Conservation (phyloP, 1,140 invertebrate species). For the Drosophila navojoa region DNA sequence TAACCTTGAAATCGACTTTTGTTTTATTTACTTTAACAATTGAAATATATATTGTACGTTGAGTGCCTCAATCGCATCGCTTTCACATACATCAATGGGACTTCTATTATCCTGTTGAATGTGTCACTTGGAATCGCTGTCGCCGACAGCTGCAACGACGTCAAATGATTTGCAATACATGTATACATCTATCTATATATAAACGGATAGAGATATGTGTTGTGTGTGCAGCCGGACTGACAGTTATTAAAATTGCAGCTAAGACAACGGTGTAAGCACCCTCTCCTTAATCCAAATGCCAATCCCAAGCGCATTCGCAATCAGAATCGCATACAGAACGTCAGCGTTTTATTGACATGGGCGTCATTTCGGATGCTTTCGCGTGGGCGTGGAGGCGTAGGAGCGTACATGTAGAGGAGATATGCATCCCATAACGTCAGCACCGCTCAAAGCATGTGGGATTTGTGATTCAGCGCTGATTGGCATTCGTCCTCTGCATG, state of each 20-base stretch:
- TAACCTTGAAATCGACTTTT: no score
- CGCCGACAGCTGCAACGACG: conserved; percentile 32
- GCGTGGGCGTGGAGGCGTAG: neutral
- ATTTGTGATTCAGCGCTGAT: conserved; percentile 5
- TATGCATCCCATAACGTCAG: neutral
- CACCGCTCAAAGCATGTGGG: neutral
- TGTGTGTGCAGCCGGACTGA: neutral
- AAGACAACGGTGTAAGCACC: neutral
- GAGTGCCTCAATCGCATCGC: neutral
- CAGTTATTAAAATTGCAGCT: conserved; percentile 7
- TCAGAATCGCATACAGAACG: conserved; percentile 1
- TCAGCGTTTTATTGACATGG: neutral
- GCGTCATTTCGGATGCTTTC: neutral
- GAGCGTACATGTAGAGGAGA: neutral
- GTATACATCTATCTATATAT: neutral
- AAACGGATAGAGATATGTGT: neutral
- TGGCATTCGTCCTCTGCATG: neutral
- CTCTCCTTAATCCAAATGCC: neutral
- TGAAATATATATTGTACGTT: neutral
- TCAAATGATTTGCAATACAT: conserved; percentile 29
- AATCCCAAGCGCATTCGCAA: neutral
- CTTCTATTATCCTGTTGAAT: conserved; percentile 2
- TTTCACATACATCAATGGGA: conserved; percentile 10
- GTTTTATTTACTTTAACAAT: no score
- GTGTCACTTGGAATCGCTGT: conserved; percentile 11